Evolutionary conservation across 2,888 invertebrate genomes (phyloP).

Genomic region (Nezara viridula): DNA sequence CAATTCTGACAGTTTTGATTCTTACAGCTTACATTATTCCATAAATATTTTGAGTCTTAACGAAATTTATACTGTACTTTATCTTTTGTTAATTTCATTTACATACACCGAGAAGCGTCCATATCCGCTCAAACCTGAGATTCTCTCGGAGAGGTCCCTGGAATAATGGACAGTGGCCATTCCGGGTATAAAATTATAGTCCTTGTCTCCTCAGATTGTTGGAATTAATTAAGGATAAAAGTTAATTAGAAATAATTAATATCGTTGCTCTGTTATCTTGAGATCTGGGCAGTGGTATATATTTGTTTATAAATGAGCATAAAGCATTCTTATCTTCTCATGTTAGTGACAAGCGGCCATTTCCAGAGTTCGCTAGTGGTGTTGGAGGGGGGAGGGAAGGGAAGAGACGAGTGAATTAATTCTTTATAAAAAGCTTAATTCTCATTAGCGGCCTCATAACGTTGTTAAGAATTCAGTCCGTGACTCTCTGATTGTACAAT

Average conservation of each 20-base stretch:
- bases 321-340: not conserved
- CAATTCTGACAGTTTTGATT: too few relatives aligned
- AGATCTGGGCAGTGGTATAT: not conserved
- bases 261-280: not conserved
- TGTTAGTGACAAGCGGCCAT: not conserved
- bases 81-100: not conserved
- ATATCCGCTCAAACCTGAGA: not conserved
- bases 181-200: not conserved
- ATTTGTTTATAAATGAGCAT: slow-evolving; percentile 38
- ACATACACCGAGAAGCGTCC: not conserved
- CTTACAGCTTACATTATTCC: too few relatives aligned
- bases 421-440: not conserved
- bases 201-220: not conserved
- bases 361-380: not conserved
- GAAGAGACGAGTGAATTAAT: not conserved
- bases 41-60: too few relatives aligned
- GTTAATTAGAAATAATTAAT: slow-evolving; percentile 24
- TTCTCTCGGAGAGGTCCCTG: not conserved
- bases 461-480: not conserved
- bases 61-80: too few relatives aligned
- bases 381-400: not conserved
- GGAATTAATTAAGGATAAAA: slow-evolving; percentile 24
- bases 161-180: not conserved
- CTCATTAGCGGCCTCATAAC: not conserved
- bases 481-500: not conserved